Evolutionary conservation across 2,113 vertebrate genomes (phyloP), one percentile per base, ranked within the genome.

Genomic region (Rhinichthys klamathensis): DNA sequence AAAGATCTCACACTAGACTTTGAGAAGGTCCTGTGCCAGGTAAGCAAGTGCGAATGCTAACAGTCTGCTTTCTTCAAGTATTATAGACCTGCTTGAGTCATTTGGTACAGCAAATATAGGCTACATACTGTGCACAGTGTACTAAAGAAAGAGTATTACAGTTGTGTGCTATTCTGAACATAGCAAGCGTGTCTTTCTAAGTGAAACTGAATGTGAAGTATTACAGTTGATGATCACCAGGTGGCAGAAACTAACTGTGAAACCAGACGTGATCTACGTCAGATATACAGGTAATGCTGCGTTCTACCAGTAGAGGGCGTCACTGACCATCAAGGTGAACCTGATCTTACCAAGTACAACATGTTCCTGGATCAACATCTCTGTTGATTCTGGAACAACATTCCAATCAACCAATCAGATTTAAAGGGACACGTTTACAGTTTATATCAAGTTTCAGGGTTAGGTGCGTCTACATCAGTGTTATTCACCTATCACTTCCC

Each of bases 271-370:
- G 75, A 6, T 3, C 15, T 4, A 4, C 5, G 38, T 13, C 21
- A 8, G 54, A 60, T 23, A 16, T n/a, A 4, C 8, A 63, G 16
- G 11, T 49, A 72, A 73, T 70, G 1, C 7, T 41, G 12, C 2
- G 27, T 23, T 41, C 61, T 11, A 32, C 61, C 82, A 89, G 61
- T 8, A 86, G 87, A 82, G 32, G 87, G 82, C 44, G 72, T 0
- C 82, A 83, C 67, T 72, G 41, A 41, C 41, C 41, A 41, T 10
- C 8, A 9, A 41, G 2, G 41, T 41, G 41, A 41, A 41, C 41
- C 8, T 41, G 41, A 41, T 10, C 7, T 41, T 6, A 41, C 35
- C 35, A 35, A 35, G 35, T 35, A 35, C 38, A 41, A 41, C 38
- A 41, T 41, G 38, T 41, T 41, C 38, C 38, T 41, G 38, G 38